A percentile compares a stretch with the other conserved stretches of the same genome.
Evolutionary conservation across 2,113 vertebrate genomes (phyloP).

Genomic region (Chinchilla lanigera): DNA sequence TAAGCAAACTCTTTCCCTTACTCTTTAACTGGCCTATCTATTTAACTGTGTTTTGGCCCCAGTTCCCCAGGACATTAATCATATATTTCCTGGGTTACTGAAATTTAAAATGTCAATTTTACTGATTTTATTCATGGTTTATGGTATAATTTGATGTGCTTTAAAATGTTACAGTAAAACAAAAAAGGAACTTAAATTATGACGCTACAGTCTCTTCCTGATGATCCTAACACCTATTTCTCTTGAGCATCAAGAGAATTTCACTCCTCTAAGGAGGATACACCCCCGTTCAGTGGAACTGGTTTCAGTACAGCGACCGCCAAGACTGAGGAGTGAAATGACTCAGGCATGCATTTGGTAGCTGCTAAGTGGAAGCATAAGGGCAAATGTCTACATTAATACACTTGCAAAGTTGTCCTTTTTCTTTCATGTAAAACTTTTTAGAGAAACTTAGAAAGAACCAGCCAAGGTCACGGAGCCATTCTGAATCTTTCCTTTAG

Average conservation of each 20-base stretch:
- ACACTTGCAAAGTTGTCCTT: neutral
- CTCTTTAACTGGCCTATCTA: neutral
- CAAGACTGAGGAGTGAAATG: neutral
- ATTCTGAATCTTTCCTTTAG: too few relatives aligned
- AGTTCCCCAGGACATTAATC: neutral
- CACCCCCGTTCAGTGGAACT: neutral
- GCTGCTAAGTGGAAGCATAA: neutral
- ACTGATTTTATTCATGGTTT: neutral
- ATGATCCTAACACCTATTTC: neutral
- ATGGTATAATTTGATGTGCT: neutral
- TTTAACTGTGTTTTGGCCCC: neutral
- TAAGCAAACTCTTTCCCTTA: neutral
- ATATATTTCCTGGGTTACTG: neutral
- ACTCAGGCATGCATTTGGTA: neutral
- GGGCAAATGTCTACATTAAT: neutral
- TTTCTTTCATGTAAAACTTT: neutral
- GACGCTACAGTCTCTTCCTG: neutral
- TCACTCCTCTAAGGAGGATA: neutral
- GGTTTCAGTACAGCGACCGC: neutral
- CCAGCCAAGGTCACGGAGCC: too few relatives aligned
- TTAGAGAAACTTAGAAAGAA: too few relatives aligned
- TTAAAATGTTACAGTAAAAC: neutral
- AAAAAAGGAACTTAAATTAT: neutral
- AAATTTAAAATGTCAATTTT: neutral
- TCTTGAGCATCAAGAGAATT: neutral